phyloP scores from a whole-genome alignment of 2,113 vertebrate species.

The Scalopus aquaticus region DNA sequence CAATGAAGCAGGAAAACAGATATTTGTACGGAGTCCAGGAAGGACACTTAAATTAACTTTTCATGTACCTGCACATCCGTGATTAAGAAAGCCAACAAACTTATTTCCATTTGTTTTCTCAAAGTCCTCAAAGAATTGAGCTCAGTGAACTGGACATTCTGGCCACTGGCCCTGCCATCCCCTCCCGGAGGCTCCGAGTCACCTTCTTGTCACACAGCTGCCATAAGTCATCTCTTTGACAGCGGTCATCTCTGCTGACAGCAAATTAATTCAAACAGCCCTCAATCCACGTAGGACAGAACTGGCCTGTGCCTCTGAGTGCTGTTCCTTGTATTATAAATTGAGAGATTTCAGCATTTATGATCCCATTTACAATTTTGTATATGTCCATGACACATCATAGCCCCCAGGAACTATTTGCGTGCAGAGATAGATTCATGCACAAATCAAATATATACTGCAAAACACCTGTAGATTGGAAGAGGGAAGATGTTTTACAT shows the following conservation, averaged over 20 bases:
- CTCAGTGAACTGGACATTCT: background rate
- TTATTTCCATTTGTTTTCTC: background rate
- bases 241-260: slow-evolving; percentile 21
- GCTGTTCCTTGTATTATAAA: slow-evolving; percentile 59
- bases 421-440: background rate
- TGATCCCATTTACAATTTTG: slow-evolving; percentile 50
- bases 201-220: slow-evolving; percentile 2
- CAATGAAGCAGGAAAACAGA: background rate
- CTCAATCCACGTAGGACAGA: background rate
- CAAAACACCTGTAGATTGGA: slow-evolving; percentile 1
- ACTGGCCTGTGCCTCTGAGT: slow-evolving; percentile 26
- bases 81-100: background rate
- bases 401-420: slow-evolving; percentile 60
- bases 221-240: slow-evolving; percentile 24
- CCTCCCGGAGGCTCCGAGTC: background rate
- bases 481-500: background rate
- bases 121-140: slow-evolving; percentile 41
- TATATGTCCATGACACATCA: slow-evolving; percentile 51
- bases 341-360: slow-evolving; percentile 60
- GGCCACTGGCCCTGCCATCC: background rate
- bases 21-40: background rate
- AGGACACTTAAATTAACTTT: background rate
- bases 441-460: slow-evolving; percentile 52
- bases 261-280: slow-evolving; percentile 73
- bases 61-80: background rate